Evolutionary conservation across 1,140 invertebrate genomes (phyloP).

Genomic region (Steinernema khuongi): DNA sequence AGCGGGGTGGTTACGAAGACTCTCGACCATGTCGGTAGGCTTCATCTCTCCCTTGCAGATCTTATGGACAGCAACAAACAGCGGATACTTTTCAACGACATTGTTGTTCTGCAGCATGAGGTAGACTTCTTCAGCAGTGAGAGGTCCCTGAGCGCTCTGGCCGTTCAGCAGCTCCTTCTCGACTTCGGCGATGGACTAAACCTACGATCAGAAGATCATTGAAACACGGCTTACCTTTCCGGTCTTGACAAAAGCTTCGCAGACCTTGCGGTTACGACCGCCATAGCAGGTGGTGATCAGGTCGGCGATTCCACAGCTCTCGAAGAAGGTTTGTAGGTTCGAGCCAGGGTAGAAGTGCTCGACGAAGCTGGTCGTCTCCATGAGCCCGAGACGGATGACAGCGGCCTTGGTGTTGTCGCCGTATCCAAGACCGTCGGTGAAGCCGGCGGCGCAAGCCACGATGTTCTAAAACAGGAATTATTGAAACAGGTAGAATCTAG

Average conservation of each 20-base stretch:
- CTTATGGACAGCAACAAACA: constrained; percentile 86
- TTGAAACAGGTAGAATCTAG: constrained; percentile 5
- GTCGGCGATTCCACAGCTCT: constrained; percentile 97
- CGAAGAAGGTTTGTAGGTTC: constrained; percentile 87
- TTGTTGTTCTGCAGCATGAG: constrained; percentile 72
- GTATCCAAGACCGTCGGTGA: constrained; percentile 84
- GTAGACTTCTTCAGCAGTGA: constrained; percentile 92
- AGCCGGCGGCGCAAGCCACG: constrained; percentile 93
- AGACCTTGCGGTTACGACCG: constrained; percentile 86
- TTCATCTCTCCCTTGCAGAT: constrained; percentile 80
- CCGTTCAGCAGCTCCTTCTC: constrained; percentile 95
- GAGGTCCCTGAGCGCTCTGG: constrained; percentile 92
- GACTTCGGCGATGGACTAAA: constrained; percentile 74
- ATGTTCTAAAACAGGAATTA: constrained; percentile 74
- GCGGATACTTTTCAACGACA: constrained; percentile 68
- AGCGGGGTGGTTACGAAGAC: constrained; percentile 79
- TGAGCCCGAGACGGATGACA: constrained; percentile 80
- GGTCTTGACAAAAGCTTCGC: constrained; percentile 87
- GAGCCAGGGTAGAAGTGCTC: constrained; percentile 55
- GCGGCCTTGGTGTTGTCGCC: constrained; percentile 99
- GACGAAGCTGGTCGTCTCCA: constrained; percentile 75
- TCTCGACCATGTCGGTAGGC: constrained; percentile 77
- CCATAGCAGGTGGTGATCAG: constrained; percentile 97
- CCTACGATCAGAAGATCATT: neutral
- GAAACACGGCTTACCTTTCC: constrained; percentile 68